Conservation (phyloP, 2,797 vertebrate genomes). For the Urosaurus nigricauda region DNA sequence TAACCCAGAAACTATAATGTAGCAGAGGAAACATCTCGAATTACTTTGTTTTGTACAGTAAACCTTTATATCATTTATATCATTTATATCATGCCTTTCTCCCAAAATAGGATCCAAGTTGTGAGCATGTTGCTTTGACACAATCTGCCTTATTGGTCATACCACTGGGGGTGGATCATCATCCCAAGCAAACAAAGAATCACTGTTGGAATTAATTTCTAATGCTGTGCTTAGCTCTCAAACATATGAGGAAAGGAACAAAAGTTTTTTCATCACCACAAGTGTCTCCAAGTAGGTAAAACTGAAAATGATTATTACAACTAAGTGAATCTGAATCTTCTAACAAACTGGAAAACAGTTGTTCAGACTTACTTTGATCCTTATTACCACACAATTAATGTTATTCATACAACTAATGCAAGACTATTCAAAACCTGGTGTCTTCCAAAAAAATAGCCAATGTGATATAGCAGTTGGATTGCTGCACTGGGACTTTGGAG, state of each 20-base stretch:
- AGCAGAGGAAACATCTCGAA: neutral
- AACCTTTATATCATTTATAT: neutral
- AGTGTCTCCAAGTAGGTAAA: neutral
- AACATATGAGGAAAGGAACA: neutral
- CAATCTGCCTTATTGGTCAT: neutral
- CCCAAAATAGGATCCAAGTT: too few relatives aligned
- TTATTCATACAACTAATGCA: neutral
- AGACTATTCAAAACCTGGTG: neutral
- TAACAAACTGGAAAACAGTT: neutral
- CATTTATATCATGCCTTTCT: too few relatives aligned
- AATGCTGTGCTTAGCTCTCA: neutral
- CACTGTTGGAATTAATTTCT: neutral
- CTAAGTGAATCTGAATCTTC: slow-evolving; percentile 5
- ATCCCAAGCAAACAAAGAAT: neutral
- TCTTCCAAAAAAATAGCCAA: neutral
- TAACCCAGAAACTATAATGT: neutral
- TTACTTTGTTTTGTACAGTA: neutral
- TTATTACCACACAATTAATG: neutral
- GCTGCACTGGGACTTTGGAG: neutral
- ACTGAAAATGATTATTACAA: slow-evolving; percentile 16
- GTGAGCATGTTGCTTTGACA: neutral
- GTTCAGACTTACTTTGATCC: slow-evolving; percentile 30
- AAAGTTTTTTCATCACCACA: neutral
- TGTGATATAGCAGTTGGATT: neutral
- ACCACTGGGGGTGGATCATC: neutral